Base-by-base conservation (phyloP, 2,113 vertebrate genomes). In the Petroica traversi region DNA sequence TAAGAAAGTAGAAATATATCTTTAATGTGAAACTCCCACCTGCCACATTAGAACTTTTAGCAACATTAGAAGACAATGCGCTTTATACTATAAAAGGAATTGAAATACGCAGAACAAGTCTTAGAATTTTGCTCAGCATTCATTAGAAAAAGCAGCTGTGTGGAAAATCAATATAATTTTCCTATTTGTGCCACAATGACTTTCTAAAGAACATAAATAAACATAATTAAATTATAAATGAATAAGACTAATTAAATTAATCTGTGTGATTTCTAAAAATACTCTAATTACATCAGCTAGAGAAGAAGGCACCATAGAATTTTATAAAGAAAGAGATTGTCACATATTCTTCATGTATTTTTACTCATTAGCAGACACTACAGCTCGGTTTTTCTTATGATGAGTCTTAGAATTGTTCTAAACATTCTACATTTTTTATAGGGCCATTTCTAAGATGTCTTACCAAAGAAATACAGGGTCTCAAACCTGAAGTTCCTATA, bases 211-310 rank as follows among this genome's bases (percentile, higher is more conserved):
- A 86, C 68, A 80, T 66, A 83, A 85, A 82, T 61, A 88, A 92
- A 92, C 57, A 82, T 36, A 88, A 91, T 83, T 64, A 92, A 20
- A 36, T n/a, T n/a, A n/a, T n/a, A n/a, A n/a, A n/a, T n/a, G n/a
- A n/a, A n/a, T n/a, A n/a, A n/a, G n/a, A n/a, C n/a, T n/a, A n/a
- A n/a, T n/a, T n/a, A n/a, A n/a, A n/a, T n/a, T n/a, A n/a, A n/a
- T n/a, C n/a, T n/a, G n/a, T 69, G 68, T 92, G 64, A 57, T 88
- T 97, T 89, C 59, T 77, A 93, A 89, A 95, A 85, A 74, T 78
- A 92, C 11, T 41, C 12, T 82, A 80, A 52, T 45, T 92, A 94
- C 41, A 90, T 77, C 64, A 89, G 41, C 38, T 88, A 89, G 19
- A 89, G 76, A 88, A 48, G 25, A 72, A 95, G 20, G 63, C 57